Evolutionary conservation across 2,888 invertebrate species (phyloP), one percentile per base, ranked within the genome.

Genomic region (Molorchus minor): DNA sequence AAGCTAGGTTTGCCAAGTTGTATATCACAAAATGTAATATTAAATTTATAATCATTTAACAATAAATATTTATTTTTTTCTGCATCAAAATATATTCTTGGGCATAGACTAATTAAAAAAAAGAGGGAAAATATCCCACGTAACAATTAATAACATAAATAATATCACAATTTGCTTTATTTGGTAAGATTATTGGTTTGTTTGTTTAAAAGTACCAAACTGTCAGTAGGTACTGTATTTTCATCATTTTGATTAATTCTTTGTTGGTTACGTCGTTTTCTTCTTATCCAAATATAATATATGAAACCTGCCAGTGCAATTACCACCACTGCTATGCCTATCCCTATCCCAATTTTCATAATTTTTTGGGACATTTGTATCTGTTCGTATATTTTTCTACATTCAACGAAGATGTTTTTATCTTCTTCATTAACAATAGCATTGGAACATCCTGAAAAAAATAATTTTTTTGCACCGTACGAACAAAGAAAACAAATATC

Each of bases 381-480:
- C 16, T 35, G 41, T 21, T 43, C 16, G 29, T 25, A 38, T 15
- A 54, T 30, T 33, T 47, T 44, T 30, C 36, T 30, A 38, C 64
- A 64, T 13, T 62, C 36, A 12, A 45, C 25, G 35, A 52, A 47
- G 1, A 57, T 45, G 10, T 38, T 12, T 13, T 51, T n/a, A 20
- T 64, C 61, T 13, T 57, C 61, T 17, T 62, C 46, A 2, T 41
- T 44, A 16, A 56, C 21, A 51, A 45, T 29, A 1, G 8, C 7
- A 7, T 56, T 12, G 2, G 47, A 4, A 21, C 60, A 65, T 46
- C 20, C 62, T 62, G 49, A 46, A 65, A 62, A 45, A 53, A 38
- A 13, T 10, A 25, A 36, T 38, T n/a, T n/a, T n/a, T n/a, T n/a
- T n/a, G n/a, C n/a, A n/a, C n/a, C n/a, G n/a, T n/a, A n/a, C n/a